A percentile compares a stretch with the other conserved stretches of the same genome.
phyloP scores from a whole-genome alignment of 2,797 vertebrate genomes.

The Brachymystax lenok region DNA sequence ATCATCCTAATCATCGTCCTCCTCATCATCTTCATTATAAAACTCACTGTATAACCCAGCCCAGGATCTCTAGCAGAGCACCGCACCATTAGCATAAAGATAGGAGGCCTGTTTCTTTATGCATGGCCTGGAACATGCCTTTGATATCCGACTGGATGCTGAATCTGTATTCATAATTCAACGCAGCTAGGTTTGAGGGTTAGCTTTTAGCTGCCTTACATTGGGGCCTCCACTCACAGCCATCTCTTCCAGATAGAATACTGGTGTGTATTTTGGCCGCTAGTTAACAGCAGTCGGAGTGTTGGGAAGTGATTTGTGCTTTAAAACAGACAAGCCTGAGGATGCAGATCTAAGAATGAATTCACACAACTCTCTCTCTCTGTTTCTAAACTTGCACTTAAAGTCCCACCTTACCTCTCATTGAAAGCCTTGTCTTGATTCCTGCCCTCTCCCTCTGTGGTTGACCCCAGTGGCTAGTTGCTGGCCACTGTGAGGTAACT shows the following conservation, averaged over 20 bases:
- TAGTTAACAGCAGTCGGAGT: background rate
- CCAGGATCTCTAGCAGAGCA: background rate
- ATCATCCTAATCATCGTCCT: background rate
- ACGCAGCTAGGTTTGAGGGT: conserved; percentile 40
- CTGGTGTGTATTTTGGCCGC: background rate
- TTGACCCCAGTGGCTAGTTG: conserved; percentile 17
- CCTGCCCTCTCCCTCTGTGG: background rate
- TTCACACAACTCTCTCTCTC: background rate
- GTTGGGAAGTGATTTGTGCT: background rate
- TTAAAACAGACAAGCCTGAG: background rate
- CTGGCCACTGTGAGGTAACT: conserved; percentile 36
- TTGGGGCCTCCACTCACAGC: conserved; percentile 54
- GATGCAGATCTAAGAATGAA: background rate
- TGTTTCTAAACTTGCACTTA: background rate
- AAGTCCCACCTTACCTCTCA: background rate
- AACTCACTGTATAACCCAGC: background rate
- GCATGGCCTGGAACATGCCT: conserved; percentile 58
- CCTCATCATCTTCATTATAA: background rate
- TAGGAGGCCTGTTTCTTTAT: conserved; percentile 54
- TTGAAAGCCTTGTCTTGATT: conserved; percentile 2
- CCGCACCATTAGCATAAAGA: conserved; percentile 59
- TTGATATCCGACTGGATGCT: conserved; percentile 63
- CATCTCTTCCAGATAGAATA: background rate
- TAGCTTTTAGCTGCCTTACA: conserved; percentile 65
- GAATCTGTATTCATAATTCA: conserved; percentile 73